Conservation (phyloP, 1,140 invertebrate genomes). For the Schmidtea mediterranea region DNA sequence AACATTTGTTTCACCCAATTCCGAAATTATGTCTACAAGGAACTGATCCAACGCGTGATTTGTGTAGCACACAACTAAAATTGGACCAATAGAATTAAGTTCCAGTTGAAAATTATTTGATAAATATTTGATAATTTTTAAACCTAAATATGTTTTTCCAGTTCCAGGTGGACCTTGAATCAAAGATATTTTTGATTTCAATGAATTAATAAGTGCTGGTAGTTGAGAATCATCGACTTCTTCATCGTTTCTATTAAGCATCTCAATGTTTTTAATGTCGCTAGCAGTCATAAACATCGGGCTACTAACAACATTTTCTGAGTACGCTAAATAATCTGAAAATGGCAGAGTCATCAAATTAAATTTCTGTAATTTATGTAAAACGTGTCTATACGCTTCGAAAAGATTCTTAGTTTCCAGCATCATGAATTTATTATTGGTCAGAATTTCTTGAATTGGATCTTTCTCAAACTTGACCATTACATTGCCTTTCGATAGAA, state of each 20-base stretch:
- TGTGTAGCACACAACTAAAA: conserved; percentile 48
- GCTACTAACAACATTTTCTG: conserved; percentile 9
- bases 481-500: conserved; percentile 28
- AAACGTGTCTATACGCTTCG: conserved; percentile 27
- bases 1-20: conserved; percentile 24
- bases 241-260: not conserved
- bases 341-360: conserved; percentile 21
- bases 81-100: conserved; percentile 21
- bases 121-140: conserved; percentile 22
- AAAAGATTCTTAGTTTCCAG: conserved; percentile 29
- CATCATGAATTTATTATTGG: conserved; percentile 15
- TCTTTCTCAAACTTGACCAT: conserved; percentile 10
- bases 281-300: too few relatives aligned
- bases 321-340: conserved; percentile 14
- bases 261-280: conserved; percentile 7
- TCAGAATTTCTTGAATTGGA: too few relatives aligned
- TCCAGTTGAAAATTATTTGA: conserved; percentile 14
- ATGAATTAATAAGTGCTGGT: conserved; percentile 23
- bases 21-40: conserved; percentile 34
- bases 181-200: conserved; percentile 31
- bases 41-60: conserved; percentile 62
- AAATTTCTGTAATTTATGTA: conserved; percentile 20
- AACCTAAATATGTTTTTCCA: conserved; percentile 21
- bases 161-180: conserved; percentile 37
- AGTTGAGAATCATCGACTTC: conserved; percentile 26